These are phyloP conservation scores for Clamator glandarius DNA, from an alignment of 2,797 vertebrate genomes.

Conservation along the genomic window DNA sequence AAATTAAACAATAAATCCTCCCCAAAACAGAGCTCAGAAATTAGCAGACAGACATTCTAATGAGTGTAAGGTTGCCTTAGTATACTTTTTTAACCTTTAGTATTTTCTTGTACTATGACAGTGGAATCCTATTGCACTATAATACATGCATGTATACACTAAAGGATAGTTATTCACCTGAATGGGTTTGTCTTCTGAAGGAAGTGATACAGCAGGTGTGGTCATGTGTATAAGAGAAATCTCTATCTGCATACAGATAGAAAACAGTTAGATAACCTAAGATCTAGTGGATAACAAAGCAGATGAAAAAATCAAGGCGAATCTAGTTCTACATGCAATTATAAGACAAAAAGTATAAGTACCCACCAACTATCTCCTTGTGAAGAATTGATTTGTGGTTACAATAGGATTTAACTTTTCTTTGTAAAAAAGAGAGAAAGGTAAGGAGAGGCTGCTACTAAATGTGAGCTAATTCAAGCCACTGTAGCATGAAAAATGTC, in stretches of 20 bases:
- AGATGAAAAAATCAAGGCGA: not conserved
- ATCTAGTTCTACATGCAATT: not conserved
- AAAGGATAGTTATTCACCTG: not conserved
- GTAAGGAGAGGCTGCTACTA: not conserved
- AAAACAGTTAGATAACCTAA: not conserved
- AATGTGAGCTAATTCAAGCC: not conserved
- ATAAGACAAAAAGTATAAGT: not conserved
- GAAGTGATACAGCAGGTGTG: not conserved
- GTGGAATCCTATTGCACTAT: not conserved
- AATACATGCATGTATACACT: not conserved
- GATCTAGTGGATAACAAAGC: not conserved
- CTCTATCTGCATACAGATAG: not conserved
- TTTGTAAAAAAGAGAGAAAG: not conserved
- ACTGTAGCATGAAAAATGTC: not conserved
- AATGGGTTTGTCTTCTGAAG: not conserved
- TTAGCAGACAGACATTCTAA: not conserved
- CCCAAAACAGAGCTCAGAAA: not conserved
- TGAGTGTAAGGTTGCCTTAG: not conserved
- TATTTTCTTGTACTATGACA: not conserved
- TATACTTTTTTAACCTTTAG: not conserved
- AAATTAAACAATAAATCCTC: not conserved
- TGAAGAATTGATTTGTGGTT: not conserved
- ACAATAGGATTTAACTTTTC: not conserved
- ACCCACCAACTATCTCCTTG: not conserved
- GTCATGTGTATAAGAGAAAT: not conserved